These are phyloP conservation scores for Flabesymbios commensalis DNA, from an alignment of 2,888 invertebrate species.

Conservation along the genomic window DNA sequence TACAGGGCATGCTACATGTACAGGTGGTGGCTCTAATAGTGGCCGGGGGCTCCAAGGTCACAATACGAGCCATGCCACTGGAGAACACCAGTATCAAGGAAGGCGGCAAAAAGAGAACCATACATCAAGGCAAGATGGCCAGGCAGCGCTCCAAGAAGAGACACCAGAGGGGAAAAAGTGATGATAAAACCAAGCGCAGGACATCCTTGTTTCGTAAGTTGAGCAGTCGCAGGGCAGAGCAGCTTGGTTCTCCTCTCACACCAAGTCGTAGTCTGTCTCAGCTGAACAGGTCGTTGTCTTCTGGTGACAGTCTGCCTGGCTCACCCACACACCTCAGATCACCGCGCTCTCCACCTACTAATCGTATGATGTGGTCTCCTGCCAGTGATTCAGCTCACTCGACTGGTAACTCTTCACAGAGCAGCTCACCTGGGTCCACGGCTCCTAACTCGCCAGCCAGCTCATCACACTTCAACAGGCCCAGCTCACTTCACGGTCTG, in stretches of 20 bases:
- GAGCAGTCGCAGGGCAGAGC: slow-evolving; percentile 42
- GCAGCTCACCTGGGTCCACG: slow-evolving; percentile 63
- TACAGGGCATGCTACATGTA: slow-evolving; percentile 77
- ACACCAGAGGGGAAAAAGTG: slow-evolving; percentile 65
- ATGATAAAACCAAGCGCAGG: slow-evolving; percentile 71
- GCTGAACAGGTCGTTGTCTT: slow-evolving; percentile 67
- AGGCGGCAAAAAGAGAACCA: slow-evolving; percentile 67
- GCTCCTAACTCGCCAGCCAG: slow-evolving; percentile 62
- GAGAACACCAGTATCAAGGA: slow-evolving; percentile 91
- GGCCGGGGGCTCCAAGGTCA: slow-evolving; percentile 77
- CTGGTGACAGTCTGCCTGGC: slow-evolving; percentile 58
- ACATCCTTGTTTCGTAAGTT: slow-evolving; percentile 72
- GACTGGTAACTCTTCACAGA: slow-evolving; percentile 60
- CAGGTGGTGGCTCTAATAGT: slow-evolving; percentile 81
- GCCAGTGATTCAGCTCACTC: slow-evolving; percentile 65
- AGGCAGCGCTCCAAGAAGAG: slow-evolving; percentile 45
- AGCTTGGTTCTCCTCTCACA: slow-evolving; percentile 68
- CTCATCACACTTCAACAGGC: slow-evolving; percentile 65
- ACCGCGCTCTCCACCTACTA: slow-evolving; percentile 61
- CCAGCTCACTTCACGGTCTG: slow-evolving; percentile 91
- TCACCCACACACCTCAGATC: slow-evolving; percentile 54
- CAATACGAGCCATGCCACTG: slow-evolving; percentile 71
- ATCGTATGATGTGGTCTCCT: not conserved
- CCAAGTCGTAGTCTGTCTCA: slow-evolving; percentile 76
- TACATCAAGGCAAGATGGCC: slow-evolving; percentile 63